Evolutionary conservation across 2,888 invertebrate genomes (phyloP), one percentile per base, ranked within the genome.

Genomic region (Fissipunctia ypsillon): DNA sequence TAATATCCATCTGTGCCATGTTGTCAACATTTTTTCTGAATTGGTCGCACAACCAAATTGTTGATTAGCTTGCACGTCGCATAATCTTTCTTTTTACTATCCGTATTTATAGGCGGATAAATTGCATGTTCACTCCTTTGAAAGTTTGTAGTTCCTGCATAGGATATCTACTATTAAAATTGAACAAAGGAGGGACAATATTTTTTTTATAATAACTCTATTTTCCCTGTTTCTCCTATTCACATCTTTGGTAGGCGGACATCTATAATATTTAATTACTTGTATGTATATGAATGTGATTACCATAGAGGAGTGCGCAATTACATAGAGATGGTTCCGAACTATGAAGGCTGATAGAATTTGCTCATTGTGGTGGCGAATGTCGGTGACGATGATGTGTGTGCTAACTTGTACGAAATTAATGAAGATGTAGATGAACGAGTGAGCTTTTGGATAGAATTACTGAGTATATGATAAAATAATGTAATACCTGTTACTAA

Each of bases 281-380:
- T 48, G 64, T 65, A 43, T 73, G 64, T 78, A 59, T 43, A 73
- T 73, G 41, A 64, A 69, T 64, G 63, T 81, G 66, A 48, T 73
- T 65, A 65, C 19, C 59, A 50, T 69, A 45, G 12, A 61, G 28
- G 74, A 67, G 60, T 48, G 67, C 52, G 72, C 19, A 41, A 35
- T 67, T 61, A 64, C n/a, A n/a, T 52, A 48, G 72, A 56, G 73
- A 73, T 66, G 78, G 77, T 72, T 85, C n/a, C 69, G 64, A 85
- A 84, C 84, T 87, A 69, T 69, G 84, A 92, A 92, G 93, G 90
- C 91, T 93, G 91, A 93, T 87, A 80, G 84, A 86, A 87, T 78
- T 92, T 92, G 92, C 91, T 93, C 92, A 92, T 87, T 77, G 73
- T 73, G 41, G 75, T 80, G 78, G 69, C 71, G 69, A 72, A 65